These are phyloP conservation scores for Patella ulyssiponensis DNA, from an alignment of 2,888 invertebrate species.

Conservation along the genomic window DNA sequence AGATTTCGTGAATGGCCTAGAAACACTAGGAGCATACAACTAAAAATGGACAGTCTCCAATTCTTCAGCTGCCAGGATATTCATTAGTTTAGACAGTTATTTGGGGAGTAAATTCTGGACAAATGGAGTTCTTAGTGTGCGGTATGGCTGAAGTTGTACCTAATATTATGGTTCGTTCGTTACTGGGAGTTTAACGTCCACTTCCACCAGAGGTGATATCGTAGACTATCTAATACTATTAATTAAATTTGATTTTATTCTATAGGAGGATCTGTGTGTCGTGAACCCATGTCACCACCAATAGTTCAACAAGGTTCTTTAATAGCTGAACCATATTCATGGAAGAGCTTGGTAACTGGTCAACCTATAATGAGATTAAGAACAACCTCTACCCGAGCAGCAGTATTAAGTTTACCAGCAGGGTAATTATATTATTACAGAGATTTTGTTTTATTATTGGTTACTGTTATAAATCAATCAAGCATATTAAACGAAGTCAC, in stretches of 20 bases:
- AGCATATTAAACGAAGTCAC: background rate
- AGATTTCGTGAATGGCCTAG: no score
- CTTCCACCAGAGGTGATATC: no score
- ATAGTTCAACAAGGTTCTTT: slow-evolving; percentile 64
- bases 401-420: slow-evolving; percentile 68
- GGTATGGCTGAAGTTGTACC: no score
- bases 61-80: no score
- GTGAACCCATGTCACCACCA: slow-evolving; percentile 46
- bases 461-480: background rate
- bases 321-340: slow-evolving; percentile 71
- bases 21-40: no score
- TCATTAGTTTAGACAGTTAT: no score
- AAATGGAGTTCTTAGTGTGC: no score
- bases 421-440: slow-evolving; percentile 56
- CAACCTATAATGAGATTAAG: slow-evolving; percentile 67
- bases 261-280: slow-evolving; percentile 28
- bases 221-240: no score
- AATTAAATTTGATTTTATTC: background rate
- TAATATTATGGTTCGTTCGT: no score
- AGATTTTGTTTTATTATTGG: background rate
- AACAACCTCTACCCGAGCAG: slow-evolving; percentile 66
- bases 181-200: no score
- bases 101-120: no score
- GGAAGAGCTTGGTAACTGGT: slow-evolving; percentile 70
- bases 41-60: no score